phyloP scores from a whole-genome alignment of 2,797 vertebrate species.

The Dryobates pubescens region DNA sequence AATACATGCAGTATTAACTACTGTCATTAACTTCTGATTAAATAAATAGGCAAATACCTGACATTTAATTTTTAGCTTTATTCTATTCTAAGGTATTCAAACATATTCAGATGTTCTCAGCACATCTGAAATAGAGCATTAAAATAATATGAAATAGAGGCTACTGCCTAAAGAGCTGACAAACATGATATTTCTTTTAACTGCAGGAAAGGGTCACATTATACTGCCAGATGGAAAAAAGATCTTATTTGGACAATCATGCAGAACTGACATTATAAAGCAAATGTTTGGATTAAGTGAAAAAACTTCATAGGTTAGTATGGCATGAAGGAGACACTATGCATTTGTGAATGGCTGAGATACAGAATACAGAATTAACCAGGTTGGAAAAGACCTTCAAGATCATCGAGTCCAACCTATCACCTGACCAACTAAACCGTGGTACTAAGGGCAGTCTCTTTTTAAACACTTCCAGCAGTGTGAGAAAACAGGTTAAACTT shows the following conservation, averaged over 20 bases:
- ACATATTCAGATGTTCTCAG: not conserved
- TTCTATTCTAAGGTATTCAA: not conserved
- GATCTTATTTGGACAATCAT: not conserved
- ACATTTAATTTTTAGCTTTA: not conserved
- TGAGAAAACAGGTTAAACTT: not conserved
- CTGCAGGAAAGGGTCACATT: not conserved
- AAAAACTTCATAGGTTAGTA: not conserved
- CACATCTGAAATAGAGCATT: not conserved
- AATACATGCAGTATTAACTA: not conserved
- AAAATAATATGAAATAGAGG: not conserved
- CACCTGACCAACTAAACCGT: too few relatives aligned
- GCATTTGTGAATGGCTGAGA: not conserved
- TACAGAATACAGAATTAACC: too few relatives aligned
- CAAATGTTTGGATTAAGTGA: not conserved
- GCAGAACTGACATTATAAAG: not conserved
- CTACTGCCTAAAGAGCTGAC: not conserved
- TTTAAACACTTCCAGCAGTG: too few relatives aligned
- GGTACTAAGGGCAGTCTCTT: too few relatives aligned
- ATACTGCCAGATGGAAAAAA: not conserved
- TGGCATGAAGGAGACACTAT: not conserved
- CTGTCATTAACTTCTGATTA: not conserved
- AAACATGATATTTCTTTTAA: not conserved
- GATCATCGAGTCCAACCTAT: too few relatives aligned
- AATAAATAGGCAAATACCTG: not conserved
- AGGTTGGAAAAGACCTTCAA: too few relatives aligned